A percentile compares a stretch with the other conserved stretches of the same genome.
phyloP scores from a whole-genome alignment of 2,888 invertebrate species.

The Drosophila seclusa region DNA sequence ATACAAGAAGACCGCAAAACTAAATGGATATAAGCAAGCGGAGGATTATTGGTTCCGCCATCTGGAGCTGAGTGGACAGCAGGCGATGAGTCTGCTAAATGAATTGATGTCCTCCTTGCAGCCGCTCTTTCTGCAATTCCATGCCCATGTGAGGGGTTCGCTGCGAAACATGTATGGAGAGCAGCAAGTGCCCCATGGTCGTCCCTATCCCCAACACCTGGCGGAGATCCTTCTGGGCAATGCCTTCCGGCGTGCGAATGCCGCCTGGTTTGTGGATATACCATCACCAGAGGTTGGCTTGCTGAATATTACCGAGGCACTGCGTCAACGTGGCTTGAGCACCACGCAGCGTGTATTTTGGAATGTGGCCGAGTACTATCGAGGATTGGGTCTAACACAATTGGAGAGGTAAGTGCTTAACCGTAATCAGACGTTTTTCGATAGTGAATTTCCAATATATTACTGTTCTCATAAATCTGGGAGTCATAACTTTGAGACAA shows the following conservation, averaged over 20 bases:
- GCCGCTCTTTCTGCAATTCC: slow-evolving; percentile 82
- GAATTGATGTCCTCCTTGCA: slow-evolving; percentile 68
- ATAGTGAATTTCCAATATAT: not conserved
- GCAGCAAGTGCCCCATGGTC: slow-evolving; percentile 58
- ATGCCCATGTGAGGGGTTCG: slow-evolving; percentile 80
- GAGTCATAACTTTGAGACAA: too few species aligned
- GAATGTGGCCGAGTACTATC: slow-evolving; percentile 93
- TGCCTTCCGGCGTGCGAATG: slow-evolving; percentile 85
- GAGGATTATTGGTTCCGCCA: slow-evolving; percentile 89
- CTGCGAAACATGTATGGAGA: slow-evolving; percentile 75
- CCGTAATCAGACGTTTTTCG: not conserved
- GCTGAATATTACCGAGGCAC: slow-evolving; percentile 89
- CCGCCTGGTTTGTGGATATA: slow-evolving; percentile 86
- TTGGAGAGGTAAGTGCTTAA: slow-evolving; percentile 84
- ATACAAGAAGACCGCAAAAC: slow-evolving; percentile 77
- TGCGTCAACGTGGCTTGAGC: slow-evolving; percentile 90
- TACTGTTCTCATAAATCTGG: too few species aligned
- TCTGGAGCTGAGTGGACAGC: slow-evolving; percentile 86
- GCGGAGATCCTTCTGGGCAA: slow-evolving; percentile 83
- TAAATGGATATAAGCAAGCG: slow-evolving; percentile 82
- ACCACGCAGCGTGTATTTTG: slow-evolving; percentile 91
- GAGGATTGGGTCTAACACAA: slow-evolving; percentile 90
- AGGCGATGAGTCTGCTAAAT: slow-evolving; percentile 73
- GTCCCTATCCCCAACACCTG: slow-evolving; percentile 82
- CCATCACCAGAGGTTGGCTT: slow-evolving; percentile 89